Conservation (phyloP, 2,888 invertebrate species). For the Orgyia antiqua region DNA sequence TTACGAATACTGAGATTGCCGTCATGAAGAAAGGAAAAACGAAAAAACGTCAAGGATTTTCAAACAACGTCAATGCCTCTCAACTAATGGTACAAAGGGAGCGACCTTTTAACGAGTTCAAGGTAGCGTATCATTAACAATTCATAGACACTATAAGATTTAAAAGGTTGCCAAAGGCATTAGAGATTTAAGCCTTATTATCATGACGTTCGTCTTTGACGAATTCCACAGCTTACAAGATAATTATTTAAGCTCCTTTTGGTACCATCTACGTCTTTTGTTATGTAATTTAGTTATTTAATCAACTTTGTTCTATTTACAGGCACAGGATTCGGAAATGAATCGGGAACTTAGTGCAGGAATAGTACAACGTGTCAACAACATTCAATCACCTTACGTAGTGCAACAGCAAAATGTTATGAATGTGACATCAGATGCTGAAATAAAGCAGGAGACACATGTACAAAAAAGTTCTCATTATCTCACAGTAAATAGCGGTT, state of each 20-base stretch:
- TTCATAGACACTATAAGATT: slow-evolving; percentile 55
- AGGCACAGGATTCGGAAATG: slow-evolving; percentile 51
- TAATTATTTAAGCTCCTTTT: background rate
- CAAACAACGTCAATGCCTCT: slow-evolving; percentile 80
- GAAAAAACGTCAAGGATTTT: slow-evolving; percentile 78
- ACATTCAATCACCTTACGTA: slow-evolving; percentile 33
- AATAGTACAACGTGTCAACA: slow-evolving; percentile 37
- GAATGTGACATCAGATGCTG: slow-evolving; percentile 38
- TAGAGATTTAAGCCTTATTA: slow-evolving; percentile 28
- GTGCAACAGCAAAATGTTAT: slow-evolving; percentile 43
- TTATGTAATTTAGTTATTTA: background rate
- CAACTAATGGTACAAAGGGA: slow-evolving; percentile 83
- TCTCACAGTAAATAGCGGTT: slow-evolving; percentile 68
- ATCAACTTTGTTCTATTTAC: slow-evolving; percentile 33
- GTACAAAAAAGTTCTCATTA: slow-evolving; percentile 65
- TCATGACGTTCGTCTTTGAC: slow-evolving; percentile 9
- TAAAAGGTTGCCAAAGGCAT: slow-evolving; percentile 46
- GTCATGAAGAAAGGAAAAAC: slow-evolving; percentile 78
- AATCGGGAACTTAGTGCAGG: slow-evolving; percentile 45
- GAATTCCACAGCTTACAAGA: background rate
- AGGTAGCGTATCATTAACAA: slow-evolving; percentile 49
- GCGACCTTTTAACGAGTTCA: slow-evolving; percentile 74
- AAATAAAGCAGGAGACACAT: slow-evolving; percentile 55
- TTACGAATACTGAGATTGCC: slow-evolving; percentile 57
- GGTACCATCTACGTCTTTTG: background rate